A percentile compares a stretch with the other conserved stretches of the same genome.
These are phyloP conservation scores for Acrobasis consociella DNA, from an alignment of 2,888 invertebrate species.

Conservation along the genomic window DNA sequence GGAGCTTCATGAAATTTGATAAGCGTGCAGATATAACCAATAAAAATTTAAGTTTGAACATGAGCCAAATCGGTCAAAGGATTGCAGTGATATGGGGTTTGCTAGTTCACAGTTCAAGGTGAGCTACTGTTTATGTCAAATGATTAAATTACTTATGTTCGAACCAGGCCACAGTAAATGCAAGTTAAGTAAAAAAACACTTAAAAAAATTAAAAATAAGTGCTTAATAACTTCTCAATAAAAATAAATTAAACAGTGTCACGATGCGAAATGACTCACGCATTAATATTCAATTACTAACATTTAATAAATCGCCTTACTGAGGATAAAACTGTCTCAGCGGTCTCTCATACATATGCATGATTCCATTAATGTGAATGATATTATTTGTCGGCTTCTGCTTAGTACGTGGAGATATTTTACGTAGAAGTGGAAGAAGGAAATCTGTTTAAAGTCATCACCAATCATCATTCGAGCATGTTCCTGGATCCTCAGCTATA, in stretches of 20 bases:
- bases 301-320: slow-evolving; percentile 10
- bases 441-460: too few species aligned
- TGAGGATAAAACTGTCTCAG: slow-evolving; percentile 7
- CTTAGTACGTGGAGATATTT: not conserved
- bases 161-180: not conserved
- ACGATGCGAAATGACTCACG: not conserved
- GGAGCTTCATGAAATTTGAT: too few species aligned
- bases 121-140: too few species aligned
- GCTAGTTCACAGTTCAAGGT: too few species aligned
- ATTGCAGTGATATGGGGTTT: too few species aligned
- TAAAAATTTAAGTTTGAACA: too few species aligned
- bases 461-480: too few species aligned
- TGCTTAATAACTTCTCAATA: not conserved
- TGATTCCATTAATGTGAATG: not conserved
- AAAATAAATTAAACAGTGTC: not conserved
- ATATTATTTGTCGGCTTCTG: not conserved
- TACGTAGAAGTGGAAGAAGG: too few species aligned
- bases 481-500: too few species aligned
- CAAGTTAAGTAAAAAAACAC: not conserved
- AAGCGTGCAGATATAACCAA: too few species aligned
- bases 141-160: too few species aligned
- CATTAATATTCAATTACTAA: slow-evolving; percentile 7
- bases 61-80: too few species aligned
- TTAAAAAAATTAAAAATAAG: not conserved
- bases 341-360: slow-evolving; percentile 4